phyloP scores from a whole-genome alignment of 2,888 invertebrate genomes.

The Corythucha ciliata region DNA sequence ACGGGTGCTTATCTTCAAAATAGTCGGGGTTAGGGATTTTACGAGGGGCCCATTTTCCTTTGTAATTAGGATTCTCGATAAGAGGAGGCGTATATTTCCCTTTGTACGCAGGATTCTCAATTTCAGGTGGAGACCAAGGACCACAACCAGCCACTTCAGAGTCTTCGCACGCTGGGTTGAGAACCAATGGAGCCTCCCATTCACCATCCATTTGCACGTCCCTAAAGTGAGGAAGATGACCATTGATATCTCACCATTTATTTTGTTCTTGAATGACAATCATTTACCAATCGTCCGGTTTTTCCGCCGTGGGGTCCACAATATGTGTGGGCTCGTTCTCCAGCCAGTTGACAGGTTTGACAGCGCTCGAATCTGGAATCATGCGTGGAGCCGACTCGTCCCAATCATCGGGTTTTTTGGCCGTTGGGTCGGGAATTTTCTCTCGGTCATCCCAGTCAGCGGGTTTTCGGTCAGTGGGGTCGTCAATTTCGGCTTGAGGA shows the following conservation, averaged over 20 bases:
- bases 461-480: slow-evolving; percentile 51
- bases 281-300: slow-evolving; percentile 76
- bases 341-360: slow-evolving; percentile 84
- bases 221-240: too few relatives aligned
- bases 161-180: slow-evolving; percentile 73
- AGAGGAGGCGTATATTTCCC: slow-evolving; percentile 87
- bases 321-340: slow-evolving; percentile 81
- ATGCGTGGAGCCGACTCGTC: slow-evolving; percentile 88
- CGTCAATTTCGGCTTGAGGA: slow-evolving; percentile 82
- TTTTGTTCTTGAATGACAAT: neutral
- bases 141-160: slow-evolving; percentile 92
- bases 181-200: slow-evolving; percentile 91
- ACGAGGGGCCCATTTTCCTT: slow-evolving; percentile 87
- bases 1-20: slow-evolving; percentile 85
- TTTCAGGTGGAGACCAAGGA: slow-evolving; percentile 70
- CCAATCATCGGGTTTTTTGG: slow-evolving; percentile 92
- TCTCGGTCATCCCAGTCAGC: slow-evolving; percentile 94
- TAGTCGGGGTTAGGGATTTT: slow-evolving; percentile 85
- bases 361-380: slow-evolving; percentile 74
- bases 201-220: slow-evolving; percentile 97
- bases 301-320: slow-evolving; percentile 74
- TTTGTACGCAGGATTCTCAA: slow-evolving; percentile 85
- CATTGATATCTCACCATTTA: too few relatives aligned
- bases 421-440: slow-evolving; percentile 80
- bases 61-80: slow-evolving; percentile 86